Evolutionary conservation across 2,888 invertebrate species (phyloP).

Genomic region (Thereva unica): DNA sequence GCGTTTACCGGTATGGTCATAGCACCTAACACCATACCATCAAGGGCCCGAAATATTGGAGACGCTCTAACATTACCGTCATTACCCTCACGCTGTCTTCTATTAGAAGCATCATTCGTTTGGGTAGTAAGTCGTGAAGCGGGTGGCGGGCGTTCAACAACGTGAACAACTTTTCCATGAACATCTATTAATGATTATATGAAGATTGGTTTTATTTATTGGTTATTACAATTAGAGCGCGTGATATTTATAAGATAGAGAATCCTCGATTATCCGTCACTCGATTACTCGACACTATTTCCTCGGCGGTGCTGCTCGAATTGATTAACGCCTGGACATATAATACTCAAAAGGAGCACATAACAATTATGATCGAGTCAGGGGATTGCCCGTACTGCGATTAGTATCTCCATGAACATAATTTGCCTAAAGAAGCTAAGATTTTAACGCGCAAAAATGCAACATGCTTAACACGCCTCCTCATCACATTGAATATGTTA

Average conservation of each 20-base stretch:
- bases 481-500: too few relatives aligned
- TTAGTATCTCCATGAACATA: too few relatives aligned
- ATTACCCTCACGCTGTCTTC: slow-evolving; percentile 54
- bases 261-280: too few relatives aligned
- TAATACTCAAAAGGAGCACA: too few relatives aligned
- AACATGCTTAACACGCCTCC: background rate
- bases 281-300: too few relatives aligned
- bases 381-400: too few relatives aligned
- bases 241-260: too few relatives aligned
- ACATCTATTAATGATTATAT: slow-evolving; percentile 65
- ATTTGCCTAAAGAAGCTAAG: too few relatives aligned
- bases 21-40: slow-evolving; percentile 58
- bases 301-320: too few relatives aligned
- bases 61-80: slow-evolving; percentile 50
- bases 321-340: too few relatives aligned
- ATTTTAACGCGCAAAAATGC: too few relatives aligned
- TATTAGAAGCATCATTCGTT: slow-evolving; percentile 50
- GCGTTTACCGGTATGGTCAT: slow-evolving; percentile 56
- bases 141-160: slow-evolving; percentile 87
- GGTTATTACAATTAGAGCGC: background rate
- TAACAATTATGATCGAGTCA: too few relatives aligned
- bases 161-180: slow-evolving; percentile 88
- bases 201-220: slow-evolving; percentile 11
- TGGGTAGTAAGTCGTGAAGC: slow-evolving; percentile 52
- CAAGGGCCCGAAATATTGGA: slow-evolving; percentile 54